phyloP scores from a whole-genome alignment of 2,113 vertebrate species.

The Scopus umbretta region DNA sequence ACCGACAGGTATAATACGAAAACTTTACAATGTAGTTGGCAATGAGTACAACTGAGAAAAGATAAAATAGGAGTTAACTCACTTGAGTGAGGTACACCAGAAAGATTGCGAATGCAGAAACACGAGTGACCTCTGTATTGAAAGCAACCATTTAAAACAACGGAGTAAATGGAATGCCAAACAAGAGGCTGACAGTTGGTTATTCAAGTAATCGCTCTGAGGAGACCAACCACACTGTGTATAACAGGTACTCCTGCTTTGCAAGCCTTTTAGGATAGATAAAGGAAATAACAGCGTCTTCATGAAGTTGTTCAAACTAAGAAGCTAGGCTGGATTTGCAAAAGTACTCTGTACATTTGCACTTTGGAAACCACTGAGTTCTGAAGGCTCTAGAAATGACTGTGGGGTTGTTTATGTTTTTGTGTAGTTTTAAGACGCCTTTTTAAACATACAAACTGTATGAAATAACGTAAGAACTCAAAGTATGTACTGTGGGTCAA shows the following conservation, averaged over 20 bases:
- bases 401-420: neutral
- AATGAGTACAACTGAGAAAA: neutral
- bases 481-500: neutral
- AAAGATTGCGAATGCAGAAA: neutral
- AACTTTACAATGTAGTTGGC: neutral
- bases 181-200: neutral
- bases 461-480: neutral
- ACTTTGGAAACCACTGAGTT: neutral
- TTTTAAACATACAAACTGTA: neutral
- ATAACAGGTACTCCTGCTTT: neutral
- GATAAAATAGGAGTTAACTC: neutral
- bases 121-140: neutral
- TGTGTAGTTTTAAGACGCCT: neutral
- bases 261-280: neutral
- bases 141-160: neutral
- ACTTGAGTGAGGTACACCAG: neutral
- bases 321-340: neutral
- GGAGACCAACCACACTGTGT: neutral
- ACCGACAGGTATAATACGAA: neutral
- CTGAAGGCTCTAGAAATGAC: neutral
- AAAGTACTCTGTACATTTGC: neutral
- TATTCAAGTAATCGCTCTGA: neutral
- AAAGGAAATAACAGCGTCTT: neutral
- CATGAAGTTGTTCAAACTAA: neutral
- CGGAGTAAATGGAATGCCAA: neutral